A percentile compares a stretch with the other conserved stretches of the same genome.
Evolutionary conservation across 2,888 invertebrate genomes (phyloP).

Genomic region (Baccha elongata): DNA sequence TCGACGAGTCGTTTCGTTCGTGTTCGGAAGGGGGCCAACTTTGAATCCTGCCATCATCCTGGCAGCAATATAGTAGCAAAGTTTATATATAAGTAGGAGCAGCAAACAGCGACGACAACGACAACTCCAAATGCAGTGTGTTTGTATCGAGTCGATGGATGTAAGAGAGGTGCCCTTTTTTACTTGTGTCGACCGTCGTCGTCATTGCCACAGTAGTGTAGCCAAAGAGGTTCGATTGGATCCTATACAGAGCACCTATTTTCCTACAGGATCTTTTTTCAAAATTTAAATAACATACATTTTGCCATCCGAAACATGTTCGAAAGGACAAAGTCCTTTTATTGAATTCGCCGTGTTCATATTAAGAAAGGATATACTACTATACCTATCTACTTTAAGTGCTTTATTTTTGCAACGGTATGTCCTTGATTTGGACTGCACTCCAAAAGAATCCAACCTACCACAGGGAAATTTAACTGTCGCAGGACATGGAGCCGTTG

Average conservation of each 20-base stretch:
- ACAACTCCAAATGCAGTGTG: slow-evolving; percentile 56
- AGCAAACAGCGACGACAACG: slow-evolving; percentile 49
- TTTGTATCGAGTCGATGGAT: slow-evolving; percentile 44
- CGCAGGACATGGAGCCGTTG: slow-evolving; percentile 61
- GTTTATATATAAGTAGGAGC: slow-evolving; percentile 34
- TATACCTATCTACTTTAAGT: slow-evolving; percentile 6
- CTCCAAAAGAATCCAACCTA: slow-evolving; percentile 59
- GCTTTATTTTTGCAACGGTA: slow-evolving; percentile 17
- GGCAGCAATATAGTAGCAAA: slow-evolving; percentile 52
- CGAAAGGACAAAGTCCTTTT: slow-evolving; percentile 33
- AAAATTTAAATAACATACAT: slow-evolving; percentile 5
- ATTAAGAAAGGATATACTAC: slow-evolving; percentile 19
- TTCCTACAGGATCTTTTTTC: slow-evolving; percentile 22
- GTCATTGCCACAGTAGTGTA: slow-evolving; percentile 10
- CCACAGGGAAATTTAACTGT: slow-evolving; percentile 66
- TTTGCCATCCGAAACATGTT: slow-evolving; percentile 54
- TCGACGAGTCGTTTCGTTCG: slow-evolving; percentile 15
- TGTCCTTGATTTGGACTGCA: slow-evolving; percentile 61
- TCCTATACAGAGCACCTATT: slow-evolving; percentile 44
- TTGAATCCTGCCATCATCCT: slow-evolving; percentile 36
- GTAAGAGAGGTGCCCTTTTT: slow-evolving; percentile 67
- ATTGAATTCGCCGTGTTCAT: slow-evolving; percentile 56
- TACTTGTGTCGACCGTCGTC: neutral
- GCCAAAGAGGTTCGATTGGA: slow-evolving; percentile 64
- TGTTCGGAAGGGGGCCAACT: slow-evolving; percentile 31